phyloP scores from a whole-genome alignment of 1,140 invertebrate species.

The Arion vulgaris region DNA sequence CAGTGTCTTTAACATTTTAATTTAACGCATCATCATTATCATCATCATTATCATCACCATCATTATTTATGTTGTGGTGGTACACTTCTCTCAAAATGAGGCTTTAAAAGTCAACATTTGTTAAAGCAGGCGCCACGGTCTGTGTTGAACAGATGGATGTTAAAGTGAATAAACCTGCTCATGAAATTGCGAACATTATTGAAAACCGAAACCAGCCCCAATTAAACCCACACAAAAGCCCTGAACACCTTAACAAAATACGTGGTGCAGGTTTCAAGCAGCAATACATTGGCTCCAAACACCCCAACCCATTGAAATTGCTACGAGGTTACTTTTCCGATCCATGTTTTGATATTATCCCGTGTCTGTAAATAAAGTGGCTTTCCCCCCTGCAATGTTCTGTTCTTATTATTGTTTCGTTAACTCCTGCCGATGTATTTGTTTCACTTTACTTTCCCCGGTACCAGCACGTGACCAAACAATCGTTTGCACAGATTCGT shows the following conservation, averaged over 20 bases:
- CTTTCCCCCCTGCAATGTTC: background rate
- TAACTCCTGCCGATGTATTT: slow-evolving; percentile 20
- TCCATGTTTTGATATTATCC: slow-evolving; percentile 19
- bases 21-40: too few relatives aligned
- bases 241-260: slow-evolving; percentile 2
- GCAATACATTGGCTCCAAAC: background rate
- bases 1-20: too few relatives aligned
- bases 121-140: background rate
- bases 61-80: too few relatives aligned
- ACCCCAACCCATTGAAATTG: slow-evolving; percentile 13
- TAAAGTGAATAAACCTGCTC: background rate
- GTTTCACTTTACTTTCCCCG: slow-evolving; percentile 21
- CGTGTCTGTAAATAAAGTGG: background rate
- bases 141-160: background rate
- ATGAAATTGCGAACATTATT: background rate
- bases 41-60: too few relatives aligned
- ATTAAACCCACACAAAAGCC: slow-evolving; percentile 1
- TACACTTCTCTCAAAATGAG: too few relatives aligned
- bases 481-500: slow-evolving; percentile 8
- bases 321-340: slow-evolving; percentile 7
- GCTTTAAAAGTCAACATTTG: background rate
- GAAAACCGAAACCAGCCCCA: background rate
- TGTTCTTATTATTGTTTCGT: slow-evolving; percentile 20
- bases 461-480: slow-evolving; percentile 21
- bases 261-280: background rate